Percentiles rank a stretch among this genome's conserved stretches.
phyloP scores from a whole-genome alignment of 2,888 invertebrate species.

The Tetranychus piercei region DNA sequence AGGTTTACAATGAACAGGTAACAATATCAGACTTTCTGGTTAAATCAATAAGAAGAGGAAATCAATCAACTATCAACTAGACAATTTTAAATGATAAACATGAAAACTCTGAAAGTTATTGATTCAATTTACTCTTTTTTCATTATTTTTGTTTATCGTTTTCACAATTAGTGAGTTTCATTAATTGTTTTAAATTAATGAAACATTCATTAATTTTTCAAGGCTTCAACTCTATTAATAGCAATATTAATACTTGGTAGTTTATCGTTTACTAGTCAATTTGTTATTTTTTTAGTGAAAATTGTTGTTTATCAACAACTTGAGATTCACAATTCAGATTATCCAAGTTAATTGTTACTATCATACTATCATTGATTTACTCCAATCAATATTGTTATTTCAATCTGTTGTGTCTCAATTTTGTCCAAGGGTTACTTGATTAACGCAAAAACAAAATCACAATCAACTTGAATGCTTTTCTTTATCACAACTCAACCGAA shows the following conservation, averaged over 20 bases:
- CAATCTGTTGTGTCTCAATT: no score
- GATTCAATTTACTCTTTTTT: background rate
- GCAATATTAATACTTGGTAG: background rate
- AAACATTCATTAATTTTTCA: background rate
- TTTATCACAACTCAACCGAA: no score
- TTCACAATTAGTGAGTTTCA: background rate
- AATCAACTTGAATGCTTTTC: no score
- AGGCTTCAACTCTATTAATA: background rate
- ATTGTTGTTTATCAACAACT: no score
- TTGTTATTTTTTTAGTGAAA: background rate
- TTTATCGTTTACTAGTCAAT: background rate
- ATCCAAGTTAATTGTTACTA: no score
- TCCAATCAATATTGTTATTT: no score
- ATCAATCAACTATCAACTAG: no score
- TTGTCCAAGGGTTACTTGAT: no score
- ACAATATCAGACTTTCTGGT: background rate
- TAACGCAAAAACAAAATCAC: no score
- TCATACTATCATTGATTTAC: no score
- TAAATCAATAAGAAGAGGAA: background rate
- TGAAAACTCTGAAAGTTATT: background rate
- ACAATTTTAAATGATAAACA: background rate
- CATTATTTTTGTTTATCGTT: background rate
- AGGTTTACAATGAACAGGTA: slow-evolving; percentile 93
- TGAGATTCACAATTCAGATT: no score
- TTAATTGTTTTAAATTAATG: background rate